Evolutionary conservation across 2,113 vertebrate genomes (phyloP).

Genomic region (Rhombomys opimus): DNA sequence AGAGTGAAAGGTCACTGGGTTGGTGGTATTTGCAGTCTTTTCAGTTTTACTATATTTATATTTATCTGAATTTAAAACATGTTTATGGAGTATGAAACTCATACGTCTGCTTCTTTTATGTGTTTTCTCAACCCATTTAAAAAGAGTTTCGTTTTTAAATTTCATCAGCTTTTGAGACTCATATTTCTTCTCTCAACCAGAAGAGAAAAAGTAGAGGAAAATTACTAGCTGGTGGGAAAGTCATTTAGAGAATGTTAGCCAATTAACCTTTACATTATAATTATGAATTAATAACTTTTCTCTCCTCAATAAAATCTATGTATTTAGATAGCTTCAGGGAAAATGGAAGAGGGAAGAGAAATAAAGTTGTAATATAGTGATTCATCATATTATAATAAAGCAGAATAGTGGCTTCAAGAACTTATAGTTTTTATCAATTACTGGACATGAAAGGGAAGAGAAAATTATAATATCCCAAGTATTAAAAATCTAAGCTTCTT

Average conservation of each 20-base stretch:
- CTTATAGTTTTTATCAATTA: slow-evolving; percentile 37
- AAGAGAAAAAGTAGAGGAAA: slow-evolving; percentile 5
- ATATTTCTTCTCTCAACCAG: background rate
- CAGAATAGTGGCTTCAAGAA: slow-evolving; percentile 50
- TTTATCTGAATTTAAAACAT: slow-evolving; percentile 5
- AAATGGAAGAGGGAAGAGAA: slow-evolving; percentile 42
- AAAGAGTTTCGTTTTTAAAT: slow-evolving; percentile 40
- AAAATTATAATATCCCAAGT: slow-evolving; percentile 48
- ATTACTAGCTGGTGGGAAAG: slow-evolving; percentile 62
- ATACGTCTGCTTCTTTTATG: background rate
- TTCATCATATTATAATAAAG: slow-evolving; percentile 64
- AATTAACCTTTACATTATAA: slow-evolving; percentile 76
- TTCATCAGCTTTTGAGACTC: background rate
- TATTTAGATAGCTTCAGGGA: slow-evolving; percentile 63
- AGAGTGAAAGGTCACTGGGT: background rate
- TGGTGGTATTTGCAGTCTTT: background rate
- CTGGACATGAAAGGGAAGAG: slow-evolving; percentile 7
- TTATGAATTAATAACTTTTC: slow-evolving; percentile 71
- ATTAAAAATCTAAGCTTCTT: slow-evolving; percentile 54
- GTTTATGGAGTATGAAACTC: background rate
- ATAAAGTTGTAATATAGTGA: slow-evolving; percentile 58
- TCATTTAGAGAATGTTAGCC: slow-evolving; percentile 61
- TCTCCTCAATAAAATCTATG: slow-evolving; percentile 56
- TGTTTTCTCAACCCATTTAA: background rate
- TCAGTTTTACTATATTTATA: background rate